These are phyloP conservation scores for Origma solitaria DNA, from an alignment of 2,113 vertebrate genomes.

Conservation along the genomic window DNA sequence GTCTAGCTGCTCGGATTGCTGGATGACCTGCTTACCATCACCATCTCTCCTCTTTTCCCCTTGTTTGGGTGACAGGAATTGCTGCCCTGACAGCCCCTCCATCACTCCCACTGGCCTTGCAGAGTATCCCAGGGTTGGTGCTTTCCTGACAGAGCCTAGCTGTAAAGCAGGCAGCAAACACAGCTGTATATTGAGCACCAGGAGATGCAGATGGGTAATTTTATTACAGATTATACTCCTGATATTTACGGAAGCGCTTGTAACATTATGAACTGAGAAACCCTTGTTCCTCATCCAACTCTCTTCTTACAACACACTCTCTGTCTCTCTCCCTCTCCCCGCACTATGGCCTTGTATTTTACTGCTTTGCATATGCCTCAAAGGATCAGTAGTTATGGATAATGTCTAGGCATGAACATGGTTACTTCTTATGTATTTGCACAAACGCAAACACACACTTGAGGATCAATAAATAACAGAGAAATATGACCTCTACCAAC, in stretches of 20 bases:
- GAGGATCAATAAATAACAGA: neutral
- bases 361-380: neutral
- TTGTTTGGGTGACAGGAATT: neutral
- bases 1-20: fast-evolving
- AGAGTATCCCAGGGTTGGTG: neutral
- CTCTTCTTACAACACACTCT: neutral
- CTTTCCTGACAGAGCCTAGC: neutral
- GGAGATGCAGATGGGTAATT: neutral
- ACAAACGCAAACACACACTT: neutral
- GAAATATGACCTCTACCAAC: neutral
- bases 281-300: neutral
- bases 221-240: neutral
- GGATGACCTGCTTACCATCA: neutral
- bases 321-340: neutral
- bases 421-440: neutral
- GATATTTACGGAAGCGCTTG: neutral
- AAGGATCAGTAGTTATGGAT: neutral
- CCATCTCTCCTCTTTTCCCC: neutral
- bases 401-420: neutral
- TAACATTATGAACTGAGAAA: neutral
- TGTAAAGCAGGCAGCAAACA: neutral
- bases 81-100: neutral
- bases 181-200: neutral
- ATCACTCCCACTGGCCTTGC: neutral
- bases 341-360: neutral